A percentile compares a stretch with the other conserved stretches of the same genome.
These are phyloP conservation scores for Miniopterus natalensis DNA, from an alignment of 2,113 vertebrate genomes.

Conservation along the genomic window DNA sequence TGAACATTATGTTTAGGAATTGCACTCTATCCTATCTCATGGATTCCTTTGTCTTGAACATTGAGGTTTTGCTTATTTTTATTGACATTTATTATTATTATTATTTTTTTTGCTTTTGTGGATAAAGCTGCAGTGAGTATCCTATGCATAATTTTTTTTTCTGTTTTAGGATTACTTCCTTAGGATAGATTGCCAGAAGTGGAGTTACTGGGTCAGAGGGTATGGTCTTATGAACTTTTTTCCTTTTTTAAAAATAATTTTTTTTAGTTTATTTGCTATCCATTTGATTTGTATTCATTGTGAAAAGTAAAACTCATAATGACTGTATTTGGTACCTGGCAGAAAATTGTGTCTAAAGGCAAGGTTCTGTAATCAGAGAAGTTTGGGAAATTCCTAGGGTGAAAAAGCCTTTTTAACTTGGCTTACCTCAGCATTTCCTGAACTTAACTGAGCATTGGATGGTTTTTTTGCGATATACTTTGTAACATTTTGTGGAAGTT, in stretches of 20 bases:
- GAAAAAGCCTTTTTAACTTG: not conserved
- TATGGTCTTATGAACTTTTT: conserved; percentile 66
- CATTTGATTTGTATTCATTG: conserved; percentile 39
- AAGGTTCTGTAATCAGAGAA: conserved; percentile 42
- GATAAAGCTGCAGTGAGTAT: conserved; percentile 62
- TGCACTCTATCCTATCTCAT: not conserved
- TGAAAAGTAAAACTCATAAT: conserved; percentile 34
- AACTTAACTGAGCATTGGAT: conserved; percentile 21
- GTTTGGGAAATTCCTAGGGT: conserved; percentile 41
- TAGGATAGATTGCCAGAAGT: conserved; percentile 80
- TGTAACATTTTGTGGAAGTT: conserved; percentile 14
- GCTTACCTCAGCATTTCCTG: conserved; percentile 42
- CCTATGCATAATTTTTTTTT: conserved; percentile 66
- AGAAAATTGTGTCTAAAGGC: conserved; percentile 28
- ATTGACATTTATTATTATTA: not conserved
- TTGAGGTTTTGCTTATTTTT: conserved; percentile 60
- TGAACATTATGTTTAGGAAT: conserved; percentile 3
- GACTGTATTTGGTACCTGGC: conserved; percentile 19
- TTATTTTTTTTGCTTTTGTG: conserved; percentile 48
- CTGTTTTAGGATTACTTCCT: conserved; percentile 79
- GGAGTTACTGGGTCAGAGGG: conserved; percentile 81
- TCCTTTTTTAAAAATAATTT: not conserved
- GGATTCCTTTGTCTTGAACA: conserved; percentile 40
- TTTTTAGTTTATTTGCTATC: not conserved
- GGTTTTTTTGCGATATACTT: not conserved